Conservation (phyloP, 2,888 invertebrate species). For the Andricus curvator region DNA sequence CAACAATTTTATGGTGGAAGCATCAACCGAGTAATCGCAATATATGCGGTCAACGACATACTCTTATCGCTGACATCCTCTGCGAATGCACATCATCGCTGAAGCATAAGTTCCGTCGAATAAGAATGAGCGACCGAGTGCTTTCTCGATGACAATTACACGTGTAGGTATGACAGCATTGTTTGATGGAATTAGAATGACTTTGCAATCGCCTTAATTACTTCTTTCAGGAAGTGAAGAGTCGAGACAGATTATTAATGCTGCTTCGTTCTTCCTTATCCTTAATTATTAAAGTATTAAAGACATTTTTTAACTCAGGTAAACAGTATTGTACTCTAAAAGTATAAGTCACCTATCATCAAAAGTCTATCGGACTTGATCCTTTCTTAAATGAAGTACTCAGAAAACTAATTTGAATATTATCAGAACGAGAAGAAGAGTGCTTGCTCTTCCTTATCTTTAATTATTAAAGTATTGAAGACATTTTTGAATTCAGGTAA, state of each 20-base stretch:
- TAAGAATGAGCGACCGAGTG: conserved; percentile 43
- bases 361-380: not conserved
- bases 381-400: not conserved
- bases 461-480: not conserved
- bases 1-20: conserved; percentile 5
- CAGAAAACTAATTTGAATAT: not conserved
- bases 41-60: conserved; percentile 65
- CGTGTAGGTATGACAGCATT: conserved; percentile 32
- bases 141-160: conserved; percentile 35
- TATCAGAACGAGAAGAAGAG: not conserved
- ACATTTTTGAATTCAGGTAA: conserved; percentile 1
- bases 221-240: conserved; percentile 32
- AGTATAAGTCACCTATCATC: too few relatives aligned
- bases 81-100: conserved; percentile 43
- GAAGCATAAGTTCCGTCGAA: conserved; percentile 45
- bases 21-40: conserved; percentile 44
- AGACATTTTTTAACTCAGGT: conserved; percentile 1
- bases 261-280: conserved; percentile 12
- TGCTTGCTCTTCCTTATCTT: not conserved
- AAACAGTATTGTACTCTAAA: conserved; percentile 2
- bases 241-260: conserved; percentile 27
- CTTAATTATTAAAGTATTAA: not conserved
- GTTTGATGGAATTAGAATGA: conserved; percentile 39
- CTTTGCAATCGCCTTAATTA: conserved; percentile 31
- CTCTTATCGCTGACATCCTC: conserved; percentile 64